A percentile compares a stretch with the other conserved stretches of the same genome.
Evolutionary conservation across 2,888 invertebrate genomes (phyloP).

Genomic region (Leptopilina drosophilae): DNA sequence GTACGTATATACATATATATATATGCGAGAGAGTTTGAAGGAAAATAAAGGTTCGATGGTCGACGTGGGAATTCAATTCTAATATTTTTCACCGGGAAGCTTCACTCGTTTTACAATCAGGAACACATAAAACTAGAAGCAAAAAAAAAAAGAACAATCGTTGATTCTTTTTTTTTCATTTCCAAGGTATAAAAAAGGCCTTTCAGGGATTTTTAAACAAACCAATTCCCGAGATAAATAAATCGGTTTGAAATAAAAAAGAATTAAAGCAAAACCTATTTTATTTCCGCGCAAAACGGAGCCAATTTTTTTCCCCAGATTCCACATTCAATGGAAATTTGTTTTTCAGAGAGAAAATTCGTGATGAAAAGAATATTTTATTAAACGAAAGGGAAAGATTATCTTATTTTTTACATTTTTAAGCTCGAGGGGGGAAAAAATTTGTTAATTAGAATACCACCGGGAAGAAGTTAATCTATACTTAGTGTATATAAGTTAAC

Average conservation of each 20-base stretch:
- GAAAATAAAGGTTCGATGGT: constrained; percentile 24
- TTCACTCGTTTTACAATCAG: constrained; percentile 25
- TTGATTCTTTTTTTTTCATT: not conserved
- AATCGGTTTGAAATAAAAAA: not conserved
- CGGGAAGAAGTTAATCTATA: too few relatives aligned
- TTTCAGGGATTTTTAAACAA: not conserved
- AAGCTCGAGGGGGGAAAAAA: too few relatives aligned
- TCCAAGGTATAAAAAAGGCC: not conserved
- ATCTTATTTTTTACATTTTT: too few relatives aligned
- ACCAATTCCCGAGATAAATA: constrained; percentile 5
- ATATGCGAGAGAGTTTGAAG: not conserved
- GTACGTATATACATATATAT: not conserved
- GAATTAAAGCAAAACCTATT: not conserved
- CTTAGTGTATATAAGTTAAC: too few relatives aligned
- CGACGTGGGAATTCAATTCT: constrained; percentile 28
- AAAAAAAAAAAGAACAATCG: not conserved
- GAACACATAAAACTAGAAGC: constrained; percentile 7
- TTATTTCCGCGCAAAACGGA: not conserved
- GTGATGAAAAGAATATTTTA: too few relatives aligned
- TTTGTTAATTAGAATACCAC: too few relatives aligned
- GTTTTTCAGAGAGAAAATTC: too few relatives aligned
- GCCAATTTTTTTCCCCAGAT: not conserved
- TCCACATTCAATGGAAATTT: not conserved
- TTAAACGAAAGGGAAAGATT: too few relatives aligned
- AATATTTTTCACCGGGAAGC: constrained; percentile 21